Percentiles rank a stretch among this genome's conserved stretches.
Evolutionary conservation across 2,888 invertebrate species (phyloP).

Genomic region (Myopa tessellatipennis): DNA sequence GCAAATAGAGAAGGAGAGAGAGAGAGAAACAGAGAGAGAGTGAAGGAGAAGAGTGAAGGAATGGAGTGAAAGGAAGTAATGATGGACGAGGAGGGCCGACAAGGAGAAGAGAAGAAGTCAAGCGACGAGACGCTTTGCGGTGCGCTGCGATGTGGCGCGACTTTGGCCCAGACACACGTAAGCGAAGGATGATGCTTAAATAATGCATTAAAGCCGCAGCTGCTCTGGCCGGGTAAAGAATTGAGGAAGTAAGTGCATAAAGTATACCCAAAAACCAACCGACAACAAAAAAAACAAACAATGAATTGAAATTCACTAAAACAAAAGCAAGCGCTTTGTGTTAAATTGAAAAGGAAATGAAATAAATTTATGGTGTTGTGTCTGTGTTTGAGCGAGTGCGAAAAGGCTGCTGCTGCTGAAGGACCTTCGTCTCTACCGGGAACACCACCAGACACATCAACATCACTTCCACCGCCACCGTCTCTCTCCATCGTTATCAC

Average conservation of each 20-base stretch:
- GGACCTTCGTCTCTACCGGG: neutral
- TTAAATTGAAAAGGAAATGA: constrained; percentile 5
- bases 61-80: too few relatives aligned
- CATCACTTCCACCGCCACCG: too few relatives aligned
- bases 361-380: neutral
- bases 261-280: neutral
- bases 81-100: neutral
- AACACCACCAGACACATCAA: too few relatives aligned
- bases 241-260: neutral
- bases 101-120: neutral
- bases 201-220: constrained; percentile 24
- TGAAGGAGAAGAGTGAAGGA: too few relatives aligned
- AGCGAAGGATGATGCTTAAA: constrained; percentile 21
- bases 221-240: neutral
- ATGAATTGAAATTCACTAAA: neutral
- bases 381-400: neutral
- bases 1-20: neutral
- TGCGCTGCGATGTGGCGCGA: constrained; percentile 5
- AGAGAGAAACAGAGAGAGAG: neutral
- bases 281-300: neutral
- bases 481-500: too few relatives aligned
- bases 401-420: neutral
- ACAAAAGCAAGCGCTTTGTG: constrained; percentile 5
- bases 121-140: neutral
- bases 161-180: constrained; percentile 16